phyloP scores from a whole-genome alignment of 2,888 invertebrate genomes.

The Ryuthela nishihirai region DNA sequence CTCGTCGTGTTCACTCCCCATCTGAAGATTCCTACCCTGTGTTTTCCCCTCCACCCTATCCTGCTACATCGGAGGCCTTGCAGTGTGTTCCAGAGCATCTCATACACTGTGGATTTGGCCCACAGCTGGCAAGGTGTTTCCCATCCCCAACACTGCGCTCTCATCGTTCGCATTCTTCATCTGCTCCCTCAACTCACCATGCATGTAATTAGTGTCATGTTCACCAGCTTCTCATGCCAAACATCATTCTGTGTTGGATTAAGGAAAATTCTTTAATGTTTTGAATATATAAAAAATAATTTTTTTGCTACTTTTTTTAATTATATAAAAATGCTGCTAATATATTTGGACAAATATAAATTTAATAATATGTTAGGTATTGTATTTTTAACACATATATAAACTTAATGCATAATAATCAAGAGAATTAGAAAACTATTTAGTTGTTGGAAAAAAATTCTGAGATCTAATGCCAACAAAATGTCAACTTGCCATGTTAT shows the following conservation, averaged over 20 bases:
- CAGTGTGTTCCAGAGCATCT: slow-evolving; percentile 27
- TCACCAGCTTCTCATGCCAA: neutral
- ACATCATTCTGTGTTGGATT: slow-evolving; percentile 6
- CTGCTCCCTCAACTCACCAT: slow-evolving; percentile 75
- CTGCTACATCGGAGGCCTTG: slow-evolving; percentile 48
- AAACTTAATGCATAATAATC: too few relatives aligned
- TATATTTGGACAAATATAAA: too few relatives aligned
- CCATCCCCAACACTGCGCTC: slow-evolving; percentile 22
- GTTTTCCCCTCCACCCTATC: slow-evolving; percentile 74
- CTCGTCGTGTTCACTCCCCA: slow-evolving; percentile 59
- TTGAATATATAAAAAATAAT: neutral
- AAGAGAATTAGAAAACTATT: too few relatives aligned
- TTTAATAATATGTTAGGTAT: too few relatives aligned
- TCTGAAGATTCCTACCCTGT: slow-evolving; percentile 71
- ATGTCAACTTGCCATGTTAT: too few relatives aligned
- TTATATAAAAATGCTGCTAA: too few relatives aligned
- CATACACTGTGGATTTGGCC: slow-evolving; percentile 27
- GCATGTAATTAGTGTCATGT: slow-evolving; percentile 66
- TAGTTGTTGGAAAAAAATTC: too few relatives aligned
- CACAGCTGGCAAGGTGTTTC: slow-evolving; percentile 21
- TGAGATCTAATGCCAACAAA: too few relatives aligned
- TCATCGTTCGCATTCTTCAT: slow-evolving; percentile 59
- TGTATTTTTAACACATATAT: too few relatives aligned
- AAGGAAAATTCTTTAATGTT: neutral
- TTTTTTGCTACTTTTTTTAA: neutral